Conservation (phyloP, 1,140 invertebrate genomes). For the Procambarus virginalis region DNA sequence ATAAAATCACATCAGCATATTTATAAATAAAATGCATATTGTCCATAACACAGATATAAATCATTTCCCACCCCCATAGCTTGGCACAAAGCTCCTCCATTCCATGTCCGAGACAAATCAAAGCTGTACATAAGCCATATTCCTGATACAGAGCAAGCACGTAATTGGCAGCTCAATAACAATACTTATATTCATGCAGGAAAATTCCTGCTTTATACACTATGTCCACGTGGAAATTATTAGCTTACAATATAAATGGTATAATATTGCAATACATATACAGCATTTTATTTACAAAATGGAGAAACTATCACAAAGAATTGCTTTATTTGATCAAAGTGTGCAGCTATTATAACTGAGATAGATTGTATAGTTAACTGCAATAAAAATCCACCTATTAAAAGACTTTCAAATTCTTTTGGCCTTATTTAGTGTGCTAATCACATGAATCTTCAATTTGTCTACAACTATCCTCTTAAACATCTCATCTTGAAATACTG, state of each 20-base stretch:
- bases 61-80: not conserved
- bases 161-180: conserved; percentile 16
- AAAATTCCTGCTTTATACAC: conserved; percentile 21
- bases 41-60: not conserved
- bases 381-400: not conserved
- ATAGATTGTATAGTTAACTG: not conserved
- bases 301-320: conserved; percentile 15
- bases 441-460: not conserved
- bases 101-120: not conserved
- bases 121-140: conserved; percentile 34
- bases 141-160: conserved; percentile 33
- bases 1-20: conserved; percentile 27
- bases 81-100: conserved; percentile 48
- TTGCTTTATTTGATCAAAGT: not conserved
- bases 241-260: conserved; percentile 6
- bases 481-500: not conserved
- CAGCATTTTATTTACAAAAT: conserved; percentile 19
- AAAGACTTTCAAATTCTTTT: not conserved
- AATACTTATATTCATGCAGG: conserved; percentile 30
- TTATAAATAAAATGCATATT: conserved; percentile 23
- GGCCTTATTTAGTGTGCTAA: not conserved
- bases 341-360: not conserved
- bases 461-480: not conserved
- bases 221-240: conserved; percentile 13
- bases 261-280: conserved; percentile 22